Evolutionary conservation across 2,113 vertebrate genomes (phyloP).

Genomic region (Brevimyrus niger): DNA sequence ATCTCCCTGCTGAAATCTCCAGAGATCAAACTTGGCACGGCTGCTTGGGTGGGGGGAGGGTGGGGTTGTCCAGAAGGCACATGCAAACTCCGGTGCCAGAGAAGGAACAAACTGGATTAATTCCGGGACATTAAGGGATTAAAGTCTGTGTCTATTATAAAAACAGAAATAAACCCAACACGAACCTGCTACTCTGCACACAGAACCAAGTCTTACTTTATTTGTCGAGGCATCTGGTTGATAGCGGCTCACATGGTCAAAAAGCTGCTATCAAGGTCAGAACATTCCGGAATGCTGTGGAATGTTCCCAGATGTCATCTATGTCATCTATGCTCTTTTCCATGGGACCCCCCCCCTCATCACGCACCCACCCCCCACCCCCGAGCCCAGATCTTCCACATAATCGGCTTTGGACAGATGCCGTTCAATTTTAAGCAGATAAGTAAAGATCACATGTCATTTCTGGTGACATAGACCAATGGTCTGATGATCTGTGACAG

Average conservation of each 20-base stretch:
- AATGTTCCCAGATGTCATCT: not conserved
- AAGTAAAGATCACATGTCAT: not conserved
- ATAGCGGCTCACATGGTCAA: not conserved
- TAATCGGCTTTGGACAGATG: not conserved
- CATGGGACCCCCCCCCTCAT: not conserved
- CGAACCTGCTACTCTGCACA: not conserved
- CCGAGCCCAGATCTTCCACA: not conserved
- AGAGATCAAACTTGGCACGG: not conserved
- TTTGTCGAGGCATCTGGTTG: not conserved
- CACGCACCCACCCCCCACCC: not conserved
- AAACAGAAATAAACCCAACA: not conserved
- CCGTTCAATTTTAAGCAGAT: not conserved
- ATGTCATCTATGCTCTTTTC: not conserved
- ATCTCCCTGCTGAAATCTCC: not conserved
- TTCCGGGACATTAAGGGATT: not conserved
- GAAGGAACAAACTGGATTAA: not conserved
- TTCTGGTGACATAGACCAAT: not conserved
- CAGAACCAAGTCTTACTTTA: not conserved
- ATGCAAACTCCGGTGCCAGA: not conserved
- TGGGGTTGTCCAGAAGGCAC: too few species aligned
- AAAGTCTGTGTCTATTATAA: not conserved
- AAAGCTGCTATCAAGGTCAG: not conserved
- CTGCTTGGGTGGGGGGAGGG: not conserved
- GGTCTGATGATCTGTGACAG: not conserved
- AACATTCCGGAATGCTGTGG: not conserved